Evolutionary conservation across 2,888 invertebrate genomes (phyloP), one percentile per base, ranked within the genome.

Genomic region (Chrysopilus asiliformis): DNA sequence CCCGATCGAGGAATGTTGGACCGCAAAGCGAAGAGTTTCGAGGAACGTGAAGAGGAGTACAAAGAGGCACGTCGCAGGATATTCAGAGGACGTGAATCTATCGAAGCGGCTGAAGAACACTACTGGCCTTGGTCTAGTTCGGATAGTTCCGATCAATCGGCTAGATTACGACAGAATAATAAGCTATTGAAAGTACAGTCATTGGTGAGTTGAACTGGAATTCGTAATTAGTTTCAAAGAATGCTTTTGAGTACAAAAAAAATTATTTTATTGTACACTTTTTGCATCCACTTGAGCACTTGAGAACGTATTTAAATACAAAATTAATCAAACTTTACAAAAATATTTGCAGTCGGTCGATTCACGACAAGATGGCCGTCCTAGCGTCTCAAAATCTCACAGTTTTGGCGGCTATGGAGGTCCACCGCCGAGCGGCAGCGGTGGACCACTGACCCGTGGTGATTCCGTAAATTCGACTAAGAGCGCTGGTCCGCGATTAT

Each of bases 1-100:
- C 75, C 76, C 1, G 78, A 80, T 51, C 65, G 77, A 44, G 69
- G 71, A 42, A 68, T 72, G 48, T 74, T 79, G 39, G 76, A 72
- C 47, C 68, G 79, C 38, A 69, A 79, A 43, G 78, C 82, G 59
- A 85, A 84, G 56, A 86, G 90, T 47, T 79, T 91, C 51, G 93
- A 94, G 60, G 91, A 93, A 62, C 69, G 93, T 18, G 87, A 90
- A 64, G 81, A 81, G 53, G 85, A 87, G 49, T 93, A 93, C 58
- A 84, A 86, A 57, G 74, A 82, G 53, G 85, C 78, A 33, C 70
- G 86, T 39, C 72, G 81, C 45, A 73, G 91, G 62, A 93, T 93
- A 66, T 93, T 93, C 57, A 45, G 45, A 22, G 57, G 51, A 45
- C 56, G 58, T 33, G 55, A 56, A 24, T 48, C 45, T 18, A 53